Conservation (phyloP, 2,888 invertebrate species). For the Oxycera nigricornis region DNA sequence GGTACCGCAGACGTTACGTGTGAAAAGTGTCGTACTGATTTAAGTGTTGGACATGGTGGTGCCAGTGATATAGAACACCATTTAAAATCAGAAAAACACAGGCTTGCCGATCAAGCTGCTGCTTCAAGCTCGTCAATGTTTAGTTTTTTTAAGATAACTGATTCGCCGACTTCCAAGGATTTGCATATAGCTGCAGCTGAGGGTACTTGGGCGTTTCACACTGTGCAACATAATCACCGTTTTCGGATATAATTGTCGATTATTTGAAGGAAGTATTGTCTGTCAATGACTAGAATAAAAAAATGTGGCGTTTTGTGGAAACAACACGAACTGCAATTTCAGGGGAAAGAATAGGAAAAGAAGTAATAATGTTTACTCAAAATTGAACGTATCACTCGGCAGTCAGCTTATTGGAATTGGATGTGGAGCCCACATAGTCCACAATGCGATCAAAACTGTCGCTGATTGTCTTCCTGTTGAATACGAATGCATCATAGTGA, state of each 20-base stretch:
- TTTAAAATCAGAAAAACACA: conserved; percentile 49
- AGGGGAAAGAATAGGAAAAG: conserved; percentile 47
- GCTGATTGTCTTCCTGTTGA: conserved; percentile 48
- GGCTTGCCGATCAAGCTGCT: conserved; percentile 44
- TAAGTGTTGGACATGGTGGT: conserved; percentile 45
- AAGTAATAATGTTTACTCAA: conserved; percentile 48
- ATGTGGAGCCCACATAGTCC: conserved; percentile 49
- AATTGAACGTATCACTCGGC: conserved; percentile 43
- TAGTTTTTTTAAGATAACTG: conserved; percentile 46
- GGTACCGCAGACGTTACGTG: conserved; percentile 42
- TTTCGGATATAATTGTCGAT: conserved; percentile 23
- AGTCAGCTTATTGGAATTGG: conserved; percentile 49
- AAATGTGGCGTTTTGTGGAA: conserved; percentile 20
- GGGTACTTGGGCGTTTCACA: conserved; percentile 42
- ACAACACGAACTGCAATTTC: conserved; percentile 51
- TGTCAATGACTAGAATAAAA: background rate
- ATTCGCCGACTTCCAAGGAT: conserved; percentile 47
- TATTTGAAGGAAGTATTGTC: conserved; percentile 6
- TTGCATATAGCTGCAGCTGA: conserved; percentile 41
- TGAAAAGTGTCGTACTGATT: conserved; percentile 44
- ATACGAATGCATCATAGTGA: conserved; percentile 22
- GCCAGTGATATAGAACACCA: conserved; percentile 48
- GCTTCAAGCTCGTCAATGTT: conserved; percentile 44
- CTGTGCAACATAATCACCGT: conserved; percentile 40
- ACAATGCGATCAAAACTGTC: conserved; percentile 41